Evolutionary conservation across 2,888 invertebrate species (phyloP).

Genomic region (Eupithecia vulgata): DNA sequence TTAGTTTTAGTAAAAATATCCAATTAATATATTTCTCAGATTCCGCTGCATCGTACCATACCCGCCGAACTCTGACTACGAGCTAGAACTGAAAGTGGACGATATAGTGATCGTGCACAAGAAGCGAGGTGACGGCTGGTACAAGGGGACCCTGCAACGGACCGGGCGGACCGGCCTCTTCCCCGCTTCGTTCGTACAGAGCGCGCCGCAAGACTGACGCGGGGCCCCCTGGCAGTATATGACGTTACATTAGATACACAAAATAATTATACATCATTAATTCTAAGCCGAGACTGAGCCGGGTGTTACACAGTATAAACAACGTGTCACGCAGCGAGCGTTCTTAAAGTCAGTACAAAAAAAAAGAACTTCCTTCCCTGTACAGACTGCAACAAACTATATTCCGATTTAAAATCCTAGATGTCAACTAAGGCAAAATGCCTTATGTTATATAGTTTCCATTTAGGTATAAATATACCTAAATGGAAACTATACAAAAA

Average conservation of each 20-base stretch:
- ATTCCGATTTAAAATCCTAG: too few species aligned
- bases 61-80: slow-evolving; percentile 97
- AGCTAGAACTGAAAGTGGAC: slow-evolving; percentile 94
- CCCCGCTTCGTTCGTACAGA: slow-evolving; percentile 96
- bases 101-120: slow-evolving; percentile 96
- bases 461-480: too few species aligned
- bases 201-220: slow-evolving; percentile 67
- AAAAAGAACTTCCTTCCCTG: too few species aligned
- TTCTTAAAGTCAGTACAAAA: not conserved
- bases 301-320: too few species aligned
- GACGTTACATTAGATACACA: slow-evolving; percentile 40
- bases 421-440: too few species aligned
- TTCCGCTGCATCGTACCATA: slow-evolving; percentile 97
- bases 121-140: slow-evolving; percentile 98
- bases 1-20: too few species aligned
- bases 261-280: not conserved
- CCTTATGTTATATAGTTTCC: too few species aligned
- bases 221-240: slow-evolving; percentile 52
- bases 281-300: not conserved
- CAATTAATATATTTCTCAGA: slow-evolving; percentile 71
- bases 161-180: slow-evolving; percentile 97
- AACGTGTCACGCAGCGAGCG: not conserved
- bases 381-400: too few species aligned
- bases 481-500: too few species aligned
- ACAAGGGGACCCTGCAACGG: slow-evolving; percentile 94